Percentiles rank a stretch among this genome's conserved stretches.
These are phyloP conservation scores for Busseola fusca DNA, from an alignment of 2,888 invertebrate genomes.

Conservation along the genomic window DNA sequence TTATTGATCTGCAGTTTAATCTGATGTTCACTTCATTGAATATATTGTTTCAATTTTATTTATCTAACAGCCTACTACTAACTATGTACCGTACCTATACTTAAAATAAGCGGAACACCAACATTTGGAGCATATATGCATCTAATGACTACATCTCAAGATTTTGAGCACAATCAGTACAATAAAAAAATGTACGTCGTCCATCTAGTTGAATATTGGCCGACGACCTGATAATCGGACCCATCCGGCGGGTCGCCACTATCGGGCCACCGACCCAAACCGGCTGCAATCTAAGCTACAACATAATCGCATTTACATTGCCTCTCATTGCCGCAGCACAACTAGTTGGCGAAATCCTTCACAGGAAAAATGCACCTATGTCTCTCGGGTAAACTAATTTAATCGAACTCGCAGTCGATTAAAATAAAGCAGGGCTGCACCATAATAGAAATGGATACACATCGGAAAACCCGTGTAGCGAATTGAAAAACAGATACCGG, in stretches of 20 bases:
- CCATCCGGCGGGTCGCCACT: slow-evolving; percentile 71
- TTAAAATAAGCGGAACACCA: background rate
- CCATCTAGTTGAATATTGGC: slow-evolving; percentile 70
- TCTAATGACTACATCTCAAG: slow-evolving; percentile 34
- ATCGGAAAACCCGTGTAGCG: background rate
- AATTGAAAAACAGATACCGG: slow-evolving; percentile 3
- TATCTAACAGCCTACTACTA: background rate
- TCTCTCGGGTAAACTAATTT: background rate
- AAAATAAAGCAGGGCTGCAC: background rate
- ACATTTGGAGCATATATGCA: slow-evolving; percentile 4
- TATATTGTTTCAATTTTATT: background rate
- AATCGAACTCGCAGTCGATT: background rate
- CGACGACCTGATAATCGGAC: slow-evolving; percentile 73
- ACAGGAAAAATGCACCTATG: slow-evolving; percentile 13
- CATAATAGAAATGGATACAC: background rate
- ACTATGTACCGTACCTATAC: background rate
- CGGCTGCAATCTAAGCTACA: slow-evolving; percentile 64
- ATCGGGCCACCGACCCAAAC: slow-evolving; percentile 64
- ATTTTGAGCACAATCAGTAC: slow-evolving; percentile 49
- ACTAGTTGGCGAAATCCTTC: slow-evolving; percentile 20
- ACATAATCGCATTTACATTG: slow-evolving; percentile 54
- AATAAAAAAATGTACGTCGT: slow-evolving; percentile 64
- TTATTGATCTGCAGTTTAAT: background rate
- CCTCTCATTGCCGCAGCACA: slow-evolving; percentile 50
- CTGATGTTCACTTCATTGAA: background rate